Evolutionary conservation across 1,140 invertebrate species (phyloP).

Genomic region (Pectinophora gossypiella): DNA sequence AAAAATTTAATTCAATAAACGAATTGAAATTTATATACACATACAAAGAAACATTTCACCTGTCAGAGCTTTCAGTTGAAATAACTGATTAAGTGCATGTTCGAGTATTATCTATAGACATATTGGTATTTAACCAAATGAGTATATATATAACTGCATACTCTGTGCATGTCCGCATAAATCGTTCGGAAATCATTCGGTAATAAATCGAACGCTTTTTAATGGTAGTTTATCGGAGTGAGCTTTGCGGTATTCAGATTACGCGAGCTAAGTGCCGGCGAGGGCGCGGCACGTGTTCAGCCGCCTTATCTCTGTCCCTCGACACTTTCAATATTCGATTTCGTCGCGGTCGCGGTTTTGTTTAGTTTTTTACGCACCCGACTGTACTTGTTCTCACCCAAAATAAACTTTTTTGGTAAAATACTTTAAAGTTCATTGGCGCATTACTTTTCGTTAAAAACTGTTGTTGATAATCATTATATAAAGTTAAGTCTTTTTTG

Average conservation of each 20-base stretch:
- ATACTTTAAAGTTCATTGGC: constrained; percentile 18
- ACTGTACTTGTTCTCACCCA: constrained; percentile 20
- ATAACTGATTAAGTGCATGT: too few species aligned
- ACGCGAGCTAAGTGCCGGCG: constrained; percentile 53
- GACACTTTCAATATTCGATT: constrained; percentile 74
- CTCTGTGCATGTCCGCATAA: constrained; percentile 46
- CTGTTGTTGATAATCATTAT: too few species aligned
- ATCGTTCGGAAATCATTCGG: constrained; percentile 66
- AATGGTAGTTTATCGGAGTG: constrained; percentile 73
- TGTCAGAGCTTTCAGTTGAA: too few species aligned
- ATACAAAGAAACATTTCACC: too few species aligned
- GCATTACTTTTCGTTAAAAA: neutral
- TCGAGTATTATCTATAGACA: too few species aligned
- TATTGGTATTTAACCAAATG: too few species aligned
- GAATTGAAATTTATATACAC: too few species aligned
- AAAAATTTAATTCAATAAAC: too few species aligned
- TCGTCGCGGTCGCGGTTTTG: constrained; percentile 49
- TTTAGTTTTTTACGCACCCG: constrained; percentile 35
- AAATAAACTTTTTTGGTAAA: constrained; percentile 22
- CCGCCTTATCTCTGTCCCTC: constrained; percentile 63
- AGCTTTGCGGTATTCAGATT: constrained; percentile 72
- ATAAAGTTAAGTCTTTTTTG: too few species aligned
- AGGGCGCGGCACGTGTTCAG: constrained; percentile 60
- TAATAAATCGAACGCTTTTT: constrained; percentile 74
- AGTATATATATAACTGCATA: too few species aligned